Evolutionary conservation across 2,113 vertebrate species (phyloP), one percentile per base, ranked within the genome.

Genomic region (Tyrannus savana): DNA sequence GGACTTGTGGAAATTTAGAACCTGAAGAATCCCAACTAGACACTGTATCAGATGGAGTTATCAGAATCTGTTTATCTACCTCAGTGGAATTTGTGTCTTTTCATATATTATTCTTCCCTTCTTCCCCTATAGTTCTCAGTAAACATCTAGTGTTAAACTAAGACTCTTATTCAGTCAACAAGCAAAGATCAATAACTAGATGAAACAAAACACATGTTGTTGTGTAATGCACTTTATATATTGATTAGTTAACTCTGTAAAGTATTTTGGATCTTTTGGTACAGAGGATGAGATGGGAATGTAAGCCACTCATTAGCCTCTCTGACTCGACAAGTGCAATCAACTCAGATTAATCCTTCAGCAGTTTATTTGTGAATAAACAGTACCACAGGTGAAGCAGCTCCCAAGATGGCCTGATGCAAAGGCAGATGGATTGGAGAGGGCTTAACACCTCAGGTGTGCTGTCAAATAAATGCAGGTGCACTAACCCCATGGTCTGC

Each of bases 141-240:
- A 68, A 88, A 50, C 63, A 82, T 9, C 30, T 87, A 44, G 8
- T 39, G 63, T 73, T 89, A 56, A 60, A 69, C 69, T 66, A 35
- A 64, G 63, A 31, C 9, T 86, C 14, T 86, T 14, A 55, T 55
- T 86, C 69, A 77, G 53, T 77, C 50, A 95, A 73, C 55, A 66
- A 56, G 12, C 24, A 84, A 89, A 91, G 81, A 84, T 95, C 94
- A 87, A 78, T 87, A 87, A 81, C 31, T 33, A 64, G 58, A 92
- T 68, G 33, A 79, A 93, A 88, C 44, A 76, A 92, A 85, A 82
- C 35, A 87, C 2, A 0, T 52, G 35, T 31, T 83, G 14, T 62
- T 53, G 37, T 77, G 47, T 88, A 74, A 87, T 58, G 42, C 76
- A 76, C 74, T 90, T 93, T 63, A 69, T 41, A 8, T 39, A 90